Conservation (phyloP, 1,140 invertebrate genomes). For the Euglossa dilemma region DNA sequence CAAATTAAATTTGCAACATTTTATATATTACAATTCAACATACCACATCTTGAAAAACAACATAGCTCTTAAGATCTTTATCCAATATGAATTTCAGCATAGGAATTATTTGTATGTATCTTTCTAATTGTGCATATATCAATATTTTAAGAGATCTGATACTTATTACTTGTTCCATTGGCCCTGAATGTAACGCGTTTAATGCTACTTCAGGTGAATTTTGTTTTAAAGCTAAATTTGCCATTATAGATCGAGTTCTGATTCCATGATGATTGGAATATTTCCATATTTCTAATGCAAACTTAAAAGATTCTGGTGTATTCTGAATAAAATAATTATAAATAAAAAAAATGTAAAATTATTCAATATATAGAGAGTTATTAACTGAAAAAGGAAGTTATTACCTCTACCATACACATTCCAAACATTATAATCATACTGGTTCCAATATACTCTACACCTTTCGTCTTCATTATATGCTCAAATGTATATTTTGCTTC, state of each 20-base stretch:
- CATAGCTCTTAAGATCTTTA: slow-evolving; percentile 82
- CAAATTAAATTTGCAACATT: not conserved
- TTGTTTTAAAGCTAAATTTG: slow-evolving; percentile 87
- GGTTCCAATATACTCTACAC: slow-evolving; percentile 85
- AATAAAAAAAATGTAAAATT: not conserved
- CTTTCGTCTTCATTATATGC: slow-evolving; percentile 83
- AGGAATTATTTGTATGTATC: slow-evolving; percentile 86
- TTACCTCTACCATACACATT: slow-evolving; percentile 90
- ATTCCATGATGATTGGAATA: slow-evolving; percentile 85
- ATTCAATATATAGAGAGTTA: not conserved
- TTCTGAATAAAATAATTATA: slow-evolving; percentile 84
- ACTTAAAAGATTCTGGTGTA: slow-evolving; percentile 87
- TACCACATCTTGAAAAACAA: slow-evolving; percentile 83
- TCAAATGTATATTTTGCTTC: slow-evolving; percentile 87
- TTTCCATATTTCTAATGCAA: slow-evolving; percentile 84
- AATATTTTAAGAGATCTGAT: slow-evolving; percentile 86
- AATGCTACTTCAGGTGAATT: slow-evolving; percentile 86
- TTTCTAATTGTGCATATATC: slow-evolving; percentile 84
- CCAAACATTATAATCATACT: slow-evolving; percentile 86
- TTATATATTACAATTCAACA: slow-evolving; percentile 29
- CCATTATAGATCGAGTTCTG: slow-evolving; percentile 85
- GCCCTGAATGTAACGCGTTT: slow-evolving; percentile 84
- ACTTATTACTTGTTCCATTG: slow-evolving; percentile 85
- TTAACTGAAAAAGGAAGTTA: slow-evolving; percentile 5
- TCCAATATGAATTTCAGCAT: slow-evolving; percentile 84